phyloP scores from a whole-genome alignment of 2,888 invertebrate species.

The Dastarcus helophoroides region DNA sequence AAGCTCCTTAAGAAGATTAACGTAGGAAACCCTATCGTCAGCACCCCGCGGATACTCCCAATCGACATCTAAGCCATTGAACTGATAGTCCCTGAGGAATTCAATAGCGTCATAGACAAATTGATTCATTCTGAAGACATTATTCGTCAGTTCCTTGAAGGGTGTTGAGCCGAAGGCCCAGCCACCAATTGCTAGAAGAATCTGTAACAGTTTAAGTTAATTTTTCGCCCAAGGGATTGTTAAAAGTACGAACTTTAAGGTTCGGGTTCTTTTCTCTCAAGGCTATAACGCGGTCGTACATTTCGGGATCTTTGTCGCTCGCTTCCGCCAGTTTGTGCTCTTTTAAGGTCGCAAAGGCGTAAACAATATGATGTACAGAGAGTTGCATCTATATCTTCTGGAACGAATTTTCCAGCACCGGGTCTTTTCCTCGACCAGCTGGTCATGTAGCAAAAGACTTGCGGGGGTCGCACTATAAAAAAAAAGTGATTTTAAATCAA shows the following conservation, averaged over 20 bases:
- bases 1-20: slow-evolving; percentile 75
- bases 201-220: slow-evolving; percentile 36
- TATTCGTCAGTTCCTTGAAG: slow-evolving; percentile 84
- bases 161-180: slow-evolving; percentile 95
- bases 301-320: slow-evolving; percentile 71
- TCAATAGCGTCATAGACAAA: slow-evolving; percentile 93
- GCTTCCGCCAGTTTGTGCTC: slow-evolving; percentile 73
- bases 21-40: slow-evolving; percentile 76
- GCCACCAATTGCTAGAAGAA: slow-evolving; percentile 81
- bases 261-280: slow-evolving; percentile 81
- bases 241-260: slow-evolving; percentile 51
- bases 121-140: slow-evolving; percentile 87
- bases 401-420: slow-evolving; percentile 76
- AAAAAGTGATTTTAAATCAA: slow-evolving; percentile 5
- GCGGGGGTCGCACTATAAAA: slow-evolving; percentile 63
- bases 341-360: slow-evolving; percentile 86
- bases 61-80: slow-evolving; percentile 86
- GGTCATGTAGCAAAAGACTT: slow-evolving; percentile 90
- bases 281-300: slow-evolving; percentile 75
- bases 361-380: slow-evolving; percentile 92
- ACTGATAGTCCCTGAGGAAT: slow-evolving; percentile 79
- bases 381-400: slow-evolving; percentile 77
- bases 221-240: no score
- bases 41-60: slow-evolving; percentile 91
- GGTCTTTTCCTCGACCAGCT: slow-evolving; percentile 93